Conservation (phyloP, 2,888 invertebrate species). For the Nymphalis polychloros region DNA sequence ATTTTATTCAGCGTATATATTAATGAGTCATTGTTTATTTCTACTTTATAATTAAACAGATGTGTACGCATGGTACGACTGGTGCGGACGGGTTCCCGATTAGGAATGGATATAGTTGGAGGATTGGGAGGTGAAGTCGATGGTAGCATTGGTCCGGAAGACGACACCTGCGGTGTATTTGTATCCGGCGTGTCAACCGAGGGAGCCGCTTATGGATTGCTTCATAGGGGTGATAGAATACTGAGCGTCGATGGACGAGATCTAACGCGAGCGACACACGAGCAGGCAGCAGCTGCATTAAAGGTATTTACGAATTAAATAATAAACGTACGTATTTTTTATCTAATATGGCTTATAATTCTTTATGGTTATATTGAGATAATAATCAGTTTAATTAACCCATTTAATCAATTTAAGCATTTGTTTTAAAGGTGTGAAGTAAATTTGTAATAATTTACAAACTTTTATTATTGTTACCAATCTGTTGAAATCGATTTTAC, state of each 20-base stretch:
- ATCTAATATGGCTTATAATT: no score
- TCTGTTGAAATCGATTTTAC: no score
- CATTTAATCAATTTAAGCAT: no score
- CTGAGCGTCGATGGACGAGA: constrained; percentile 88
- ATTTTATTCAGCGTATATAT: neutral
- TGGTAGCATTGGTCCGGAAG: constrained; percentile 54
- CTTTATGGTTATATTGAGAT: no score
- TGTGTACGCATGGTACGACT: constrained; percentile 76
- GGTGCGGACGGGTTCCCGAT: constrained; percentile 73
- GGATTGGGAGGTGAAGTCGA: constrained; percentile 73
- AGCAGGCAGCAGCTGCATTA: constrained; percentile 87
- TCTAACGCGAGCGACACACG: constrained; percentile 87
- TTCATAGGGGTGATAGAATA: constrained; percentile 87
- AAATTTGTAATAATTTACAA: no score
- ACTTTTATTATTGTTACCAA: no score
- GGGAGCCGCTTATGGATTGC: constrained; percentile 74
- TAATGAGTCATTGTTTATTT: neutral
- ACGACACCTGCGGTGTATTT: constrained; percentile 74
- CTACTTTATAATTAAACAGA: constrained; percentile 45
- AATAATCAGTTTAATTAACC: no score
- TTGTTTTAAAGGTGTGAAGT: no score
- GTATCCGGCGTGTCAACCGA: constrained; percentile 73
- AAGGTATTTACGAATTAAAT: constrained; percentile 55
- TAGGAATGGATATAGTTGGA: constrained; percentile 79
- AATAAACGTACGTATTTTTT: no score